Evolutionary conservation across 2,888 invertebrate genomes (phyloP).

Genomic region (Caenorhabditis afra): DNA sequence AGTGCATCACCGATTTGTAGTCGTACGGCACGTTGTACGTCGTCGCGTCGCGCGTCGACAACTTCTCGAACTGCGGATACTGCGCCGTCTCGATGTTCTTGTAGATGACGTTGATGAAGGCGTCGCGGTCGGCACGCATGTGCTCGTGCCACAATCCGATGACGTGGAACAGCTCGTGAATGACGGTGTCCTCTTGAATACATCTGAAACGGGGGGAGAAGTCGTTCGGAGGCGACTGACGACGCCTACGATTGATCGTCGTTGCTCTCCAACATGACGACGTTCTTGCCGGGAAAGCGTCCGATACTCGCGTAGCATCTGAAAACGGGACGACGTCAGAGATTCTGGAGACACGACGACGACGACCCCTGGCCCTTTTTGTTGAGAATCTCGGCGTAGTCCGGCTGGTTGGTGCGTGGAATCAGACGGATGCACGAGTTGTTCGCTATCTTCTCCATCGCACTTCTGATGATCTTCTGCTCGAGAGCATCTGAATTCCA

Average conservation of each 20-base stretch:
- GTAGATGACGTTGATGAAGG: slow-evolving; percentile 74
- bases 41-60: slow-evolving; percentile 67
- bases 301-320: slow-evolving; percentile 78
- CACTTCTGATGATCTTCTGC: slow-evolving; percentile 64
- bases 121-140: slow-evolving; percentile 77
- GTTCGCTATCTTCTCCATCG: slow-evolving; percentile 71
- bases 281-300: slow-evolving; percentile 71
- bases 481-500: slow-evolving; percentile 69
- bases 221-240: too few species aligned
- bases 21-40: slow-evolving; percentile 76
- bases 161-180: slow-evolving; percentile 76
- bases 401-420: slow-evolving; percentile 64
- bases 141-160: slow-evolving; percentile 79
- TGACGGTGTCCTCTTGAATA: slow-evolving; percentile 71
- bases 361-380: slow-evolving; percentile 72
- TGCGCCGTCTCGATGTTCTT: slow-evolving; percentile 67
- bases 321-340: too few species aligned
- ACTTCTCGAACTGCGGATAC: slow-evolving; percentile 71
- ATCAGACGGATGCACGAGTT: slow-evolving; percentile 75
- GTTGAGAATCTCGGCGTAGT: slow-evolving; percentile 76
- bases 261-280: slow-evolving; percentile 78
- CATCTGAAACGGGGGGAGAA: slow-evolving; percentile 58
- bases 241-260: slow-evolving; percentile 68
- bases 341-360: neutral
- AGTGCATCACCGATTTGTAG: slow-evolving; percentile 74